Evolutionary conservation across 2,888 invertebrate species (phyloP).

Genomic region (Heliconius sara): DNA sequence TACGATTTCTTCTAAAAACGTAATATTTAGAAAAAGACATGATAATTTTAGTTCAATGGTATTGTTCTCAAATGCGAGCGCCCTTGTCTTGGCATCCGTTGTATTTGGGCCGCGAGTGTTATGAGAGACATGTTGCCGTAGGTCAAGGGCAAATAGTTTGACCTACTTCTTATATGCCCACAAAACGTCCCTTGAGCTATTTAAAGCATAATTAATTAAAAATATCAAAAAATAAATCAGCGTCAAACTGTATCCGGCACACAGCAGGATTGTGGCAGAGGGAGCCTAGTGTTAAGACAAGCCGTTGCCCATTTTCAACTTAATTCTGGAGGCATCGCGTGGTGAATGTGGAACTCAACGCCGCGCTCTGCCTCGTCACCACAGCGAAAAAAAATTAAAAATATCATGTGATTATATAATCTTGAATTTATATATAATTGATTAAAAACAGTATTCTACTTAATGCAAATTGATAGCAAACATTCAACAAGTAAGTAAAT

Average conservation of each 20-base stretch:
- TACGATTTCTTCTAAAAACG: neutral
- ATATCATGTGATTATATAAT: too few relatives aligned
- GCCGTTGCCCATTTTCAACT: too few relatives aligned
- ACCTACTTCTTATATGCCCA: conserved; percentile 71
- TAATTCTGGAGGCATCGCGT: too few relatives aligned
- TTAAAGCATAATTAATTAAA: neutral
- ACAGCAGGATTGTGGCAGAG: too few relatives aligned
- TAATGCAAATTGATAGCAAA: neutral
- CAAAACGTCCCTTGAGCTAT: conserved; percentile 19
- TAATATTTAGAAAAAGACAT: neutral
- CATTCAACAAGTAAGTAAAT: conserved; percentile 12
- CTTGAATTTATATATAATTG: too few relatives aligned
- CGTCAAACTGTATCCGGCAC: too few relatives aligned
- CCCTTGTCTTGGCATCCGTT: conserved; percentile 47
- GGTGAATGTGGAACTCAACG: too few relatives aligned
- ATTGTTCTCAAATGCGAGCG: conserved; percentile 24
- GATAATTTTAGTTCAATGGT: conserved; percentile 15
- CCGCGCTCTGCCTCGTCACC: too few relatives aligned
- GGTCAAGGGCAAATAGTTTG: conserved; percentile 78
- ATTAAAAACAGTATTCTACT: neutral
- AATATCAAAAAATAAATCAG: too few relatives aligned
- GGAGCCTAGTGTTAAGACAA: too few relatives aligned
- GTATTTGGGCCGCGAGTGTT: conserved; percentile 55
- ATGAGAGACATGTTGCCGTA: conserved; percentile 70
- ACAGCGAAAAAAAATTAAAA: too few relatives aligned